Evolutionary conservation across 2,113 vertebrate genomes (phyloP).

Genomic region (Astatoreochromis straeleni): DNA sequence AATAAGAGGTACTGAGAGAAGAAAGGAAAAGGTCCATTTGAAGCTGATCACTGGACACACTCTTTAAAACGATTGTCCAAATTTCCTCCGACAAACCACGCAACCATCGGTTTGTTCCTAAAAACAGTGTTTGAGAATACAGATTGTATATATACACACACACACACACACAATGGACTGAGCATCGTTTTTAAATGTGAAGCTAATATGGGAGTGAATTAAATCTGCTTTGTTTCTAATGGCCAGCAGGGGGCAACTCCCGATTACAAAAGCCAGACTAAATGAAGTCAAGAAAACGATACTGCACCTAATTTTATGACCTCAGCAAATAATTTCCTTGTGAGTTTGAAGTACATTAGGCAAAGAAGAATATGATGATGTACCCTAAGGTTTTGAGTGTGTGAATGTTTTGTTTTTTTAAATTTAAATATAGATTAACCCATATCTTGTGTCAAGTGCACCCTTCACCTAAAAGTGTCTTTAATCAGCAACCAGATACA

Average conservation of each 20-base stretch:
- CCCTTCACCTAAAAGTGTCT: not conserved
- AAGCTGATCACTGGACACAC: not conserved
- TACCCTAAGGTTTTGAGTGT: rapidly evolving
- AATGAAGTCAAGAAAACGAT: not conserved
- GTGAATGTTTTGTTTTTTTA: rapidly evolving
- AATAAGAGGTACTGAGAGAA: not conserved
- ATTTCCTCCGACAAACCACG: not conserved
- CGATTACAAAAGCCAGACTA: not conserved
- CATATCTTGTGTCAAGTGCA: not conserved
- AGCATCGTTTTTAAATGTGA: not conserved
- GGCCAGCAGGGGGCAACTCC: not conserved
- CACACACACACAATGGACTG: not conserved
- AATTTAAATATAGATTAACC: not conserved
- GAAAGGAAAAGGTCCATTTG: not conserved
- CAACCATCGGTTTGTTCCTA: not conserved
- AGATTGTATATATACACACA: not conserved
- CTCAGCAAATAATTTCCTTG: not conserved
- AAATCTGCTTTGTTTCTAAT: not conserved
- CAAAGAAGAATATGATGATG: not conserved
- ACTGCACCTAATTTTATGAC: not conserved
- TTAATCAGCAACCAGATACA: not conserved
- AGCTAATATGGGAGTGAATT: not conserved
- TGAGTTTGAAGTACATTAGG: not conserved
- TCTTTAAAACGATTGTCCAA: not conserved
- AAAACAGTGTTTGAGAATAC: not conserved